Evolutionary conservation across 2,113 vertebrate genomes (phyloP).

Genomic region (Indri indri): DNA sequence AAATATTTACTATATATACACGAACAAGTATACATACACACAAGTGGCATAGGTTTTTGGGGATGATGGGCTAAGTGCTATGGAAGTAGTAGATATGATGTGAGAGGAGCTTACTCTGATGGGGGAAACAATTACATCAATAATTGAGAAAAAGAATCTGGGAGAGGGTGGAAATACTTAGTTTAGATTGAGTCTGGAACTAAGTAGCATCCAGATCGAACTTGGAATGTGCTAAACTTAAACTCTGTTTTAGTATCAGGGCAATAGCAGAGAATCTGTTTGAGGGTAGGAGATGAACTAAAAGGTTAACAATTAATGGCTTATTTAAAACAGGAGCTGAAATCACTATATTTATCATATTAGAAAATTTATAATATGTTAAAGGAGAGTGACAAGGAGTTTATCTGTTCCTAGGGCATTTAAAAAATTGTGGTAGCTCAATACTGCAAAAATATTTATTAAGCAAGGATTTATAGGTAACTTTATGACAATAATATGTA

Average conservation of each 20-base stretch:
- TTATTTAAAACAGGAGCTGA: constrained; percentile 19
- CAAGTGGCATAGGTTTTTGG: not conserved
- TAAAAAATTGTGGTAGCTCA: not conserved
- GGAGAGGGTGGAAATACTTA: not conserved
- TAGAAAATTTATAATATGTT: not conserved
- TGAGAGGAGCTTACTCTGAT: not conserved
- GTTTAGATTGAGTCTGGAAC: not conserved
- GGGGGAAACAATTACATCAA: not conserved
- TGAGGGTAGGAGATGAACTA: not conserved
- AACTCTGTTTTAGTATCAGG: not conserved
- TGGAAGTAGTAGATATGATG: not conserved
- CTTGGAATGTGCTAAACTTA: not conserved
- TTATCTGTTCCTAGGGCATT: not conserved
- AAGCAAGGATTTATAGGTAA: not conserved
- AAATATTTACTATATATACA: not conserved
- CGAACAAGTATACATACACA: not conserved
- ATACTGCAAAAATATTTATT: not conserved
- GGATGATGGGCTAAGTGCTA: not conserved
- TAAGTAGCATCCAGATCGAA: not conserved
- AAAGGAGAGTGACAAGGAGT: not conserved
- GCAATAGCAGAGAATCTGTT: not conserved
- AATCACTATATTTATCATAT: not conserved
- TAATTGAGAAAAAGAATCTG: not conserved
- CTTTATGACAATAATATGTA: not conserved
- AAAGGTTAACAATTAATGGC: not conserved